phyloP scores from a whole-genome alignment of 2,888 invertebrate species.

The Nomada fucata region DNA sequence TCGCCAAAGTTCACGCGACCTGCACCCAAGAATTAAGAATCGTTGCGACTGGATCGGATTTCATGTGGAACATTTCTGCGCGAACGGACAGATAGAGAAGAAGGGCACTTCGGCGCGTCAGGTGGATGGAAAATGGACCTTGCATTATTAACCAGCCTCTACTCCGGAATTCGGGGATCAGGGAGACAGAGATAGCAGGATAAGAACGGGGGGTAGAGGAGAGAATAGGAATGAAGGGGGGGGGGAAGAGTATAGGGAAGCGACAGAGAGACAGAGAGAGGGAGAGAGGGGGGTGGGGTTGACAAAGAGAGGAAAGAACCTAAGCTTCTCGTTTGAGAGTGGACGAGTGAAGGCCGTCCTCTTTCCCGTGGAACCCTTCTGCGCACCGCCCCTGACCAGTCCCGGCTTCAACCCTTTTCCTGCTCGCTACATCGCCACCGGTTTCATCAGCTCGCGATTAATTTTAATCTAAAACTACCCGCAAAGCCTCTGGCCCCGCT shows the following conservation, averaged over 20 bases:
- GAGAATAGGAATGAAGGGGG: slow-evolving; percentile 35
- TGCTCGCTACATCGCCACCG: slow-evolving; percentile 69
- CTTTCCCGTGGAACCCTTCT: slow-evolving; percentile 69
- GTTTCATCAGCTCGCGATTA: slow-evolving; percentile 80
- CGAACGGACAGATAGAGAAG: slow-evolving; percentile 28
- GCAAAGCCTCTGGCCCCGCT: slow-evolving; percentile 76
- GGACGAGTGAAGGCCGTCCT: slow-evolving; percentile 71
- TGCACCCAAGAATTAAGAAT: background rate
- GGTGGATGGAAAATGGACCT: slow-evolving; percentile 70
- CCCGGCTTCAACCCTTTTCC: slow-evolving; percentile 71
- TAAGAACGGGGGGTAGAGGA: slow-evolving; percentile 16
- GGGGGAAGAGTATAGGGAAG: slow-evolving; percentile 3
- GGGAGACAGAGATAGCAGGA: slow-evolving; percentile 55
- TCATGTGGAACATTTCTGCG: background rate
- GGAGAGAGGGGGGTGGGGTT: background rate
- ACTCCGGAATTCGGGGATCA: slow-evolving; percentile 72
- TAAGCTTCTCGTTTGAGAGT: slow-evolving; percentile 67
- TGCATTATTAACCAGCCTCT: slow-evolving; percentile 71
- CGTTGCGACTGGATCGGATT: background rate
- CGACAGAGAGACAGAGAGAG: slow-evolving; percentile 18
- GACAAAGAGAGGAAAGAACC: slow-evolving; percentile 37
- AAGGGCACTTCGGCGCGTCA: slow-evolving; percentile 57
- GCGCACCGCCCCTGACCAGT: slow-evolving; percentile 70
- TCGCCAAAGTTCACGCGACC: background rate
- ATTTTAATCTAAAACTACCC: slow-evolving; percentile 80